Base-by-base conservation (phyloP, 2,888 invertebrate species). In the Cyrtodaria siliqua region DNA sequence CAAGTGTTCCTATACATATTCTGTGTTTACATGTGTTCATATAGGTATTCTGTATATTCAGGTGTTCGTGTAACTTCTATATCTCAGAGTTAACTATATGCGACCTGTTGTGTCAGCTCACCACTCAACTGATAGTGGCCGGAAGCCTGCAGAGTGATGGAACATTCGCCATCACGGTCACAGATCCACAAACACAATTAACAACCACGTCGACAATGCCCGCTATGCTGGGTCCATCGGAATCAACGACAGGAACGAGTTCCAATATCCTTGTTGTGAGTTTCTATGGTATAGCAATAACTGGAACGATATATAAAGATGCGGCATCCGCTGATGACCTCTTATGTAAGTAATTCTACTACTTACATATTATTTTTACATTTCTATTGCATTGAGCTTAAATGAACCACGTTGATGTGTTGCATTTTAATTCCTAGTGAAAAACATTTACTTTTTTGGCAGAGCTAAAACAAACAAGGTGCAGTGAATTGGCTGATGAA, bases 11-110 rank as follows among this genome's bases (percentile, higher is more conserved):
- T 8, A 12, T 33, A 33, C 4, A 62, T 33, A 33, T 33, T 33
- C 12, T 33, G 33, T 33, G 4, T 33, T 8, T 79, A 1, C 80
- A 91, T 91, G 42, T 91, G 91, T 79, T 70, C 68, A 27, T 92
- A 62, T 49, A 29, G 12, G 81, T 33, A 33, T 33, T 33, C 12
- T 33, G 33, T 33, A 8, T 33, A 33, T 79, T 1, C 80, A 91
- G 91, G 42, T 91, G 91, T 79, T 70, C 68, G 27, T 92, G 92
- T 79, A 60, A 82, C 14, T 49, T 50, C 8, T 90, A 90, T 71
- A 78, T 62, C 8, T 84, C 86, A 4, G 84, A 89, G 1, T 73
- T 83, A 4, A 75, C 83, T 49, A 85, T 91, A 27, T 92, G 92
- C 83, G 84, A 91, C 52, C 12, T 68, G 1, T 67, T 67, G 0